phyloP scores from a whole-genome alignment of 2,888 invertebrate genomes.

The Eutolmus rufibarbis region DNA sequence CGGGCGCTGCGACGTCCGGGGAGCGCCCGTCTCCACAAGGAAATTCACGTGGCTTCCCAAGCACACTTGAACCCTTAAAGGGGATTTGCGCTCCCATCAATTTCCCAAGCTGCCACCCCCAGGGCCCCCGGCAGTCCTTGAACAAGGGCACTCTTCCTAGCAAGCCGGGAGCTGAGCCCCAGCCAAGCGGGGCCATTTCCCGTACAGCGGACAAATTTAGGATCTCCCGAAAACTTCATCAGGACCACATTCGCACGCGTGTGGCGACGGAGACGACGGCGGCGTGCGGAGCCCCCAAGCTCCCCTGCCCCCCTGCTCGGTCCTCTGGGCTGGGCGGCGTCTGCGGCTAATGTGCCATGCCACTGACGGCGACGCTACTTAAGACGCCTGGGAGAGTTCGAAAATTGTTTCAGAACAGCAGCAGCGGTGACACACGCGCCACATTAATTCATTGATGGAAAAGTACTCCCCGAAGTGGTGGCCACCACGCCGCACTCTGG shows the following conservation, averaged over 20 bases:
- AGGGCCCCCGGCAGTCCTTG: not conserved
- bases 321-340: not conserved
- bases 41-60: not conserved
- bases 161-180: not conserved
- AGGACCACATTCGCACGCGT: not conserved
- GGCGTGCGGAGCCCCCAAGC: too few species aligned
- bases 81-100: not conserved
- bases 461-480: not conserved
- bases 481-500: not conserved
- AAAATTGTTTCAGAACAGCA: not conserved
- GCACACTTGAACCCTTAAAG: not conserved
- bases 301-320: too few species aligned
- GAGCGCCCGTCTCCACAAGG: not conserved
- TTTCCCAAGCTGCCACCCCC: not conserved
- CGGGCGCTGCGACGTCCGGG: not conserved
- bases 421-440: not conserved
- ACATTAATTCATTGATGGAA: constrained; percentile 12
- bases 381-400: not conserved
- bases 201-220: not conserved
- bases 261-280: not conserved
- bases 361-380: not conserved
- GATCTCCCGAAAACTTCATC: not conserved
- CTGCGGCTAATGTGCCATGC: not conserved
- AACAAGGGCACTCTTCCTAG: not conserved
- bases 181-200: not conserved